Percentiles rank a stretch among this genome's conserved stretches.
These are phyloP conservation scores for Cabera pusaria DNA, from an alignment of 2,888 invertebrate genomes.

Conservation along the genomic window DNA sequence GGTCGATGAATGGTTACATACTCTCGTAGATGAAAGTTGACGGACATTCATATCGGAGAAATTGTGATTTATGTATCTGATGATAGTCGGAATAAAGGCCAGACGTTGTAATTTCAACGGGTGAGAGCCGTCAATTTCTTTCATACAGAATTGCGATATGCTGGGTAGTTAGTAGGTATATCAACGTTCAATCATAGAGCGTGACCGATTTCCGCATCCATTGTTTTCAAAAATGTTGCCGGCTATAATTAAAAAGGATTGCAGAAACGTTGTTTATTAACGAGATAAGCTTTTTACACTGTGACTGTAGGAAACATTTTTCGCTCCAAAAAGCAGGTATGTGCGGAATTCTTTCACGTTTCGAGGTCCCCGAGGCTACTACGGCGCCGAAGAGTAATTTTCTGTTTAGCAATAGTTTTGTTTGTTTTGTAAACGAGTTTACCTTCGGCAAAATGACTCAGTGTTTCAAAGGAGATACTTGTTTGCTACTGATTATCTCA, in stretches of 20 bases:
- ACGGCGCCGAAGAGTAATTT: constrained; percentile 8
- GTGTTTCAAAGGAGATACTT: too few species aligned
- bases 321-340: constrained; percentile 48
- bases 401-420: constrained; percentile 28
- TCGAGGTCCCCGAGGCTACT: constrained; percentile 33
- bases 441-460: background rate
- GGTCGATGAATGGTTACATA: constrained; percentile 49
- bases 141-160: constrained; percentile 5
- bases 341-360: constrained; percentile 32
- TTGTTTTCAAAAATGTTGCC: constrained; percentile 28
- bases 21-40: constrained; percentile 48
- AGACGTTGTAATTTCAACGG: constrained; percentile 17
- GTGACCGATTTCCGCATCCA: constrained; percentile 30
- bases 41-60: constrained; percentile 36
- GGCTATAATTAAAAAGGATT: constrained; percentile 33
- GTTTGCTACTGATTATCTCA: too few species aligned
- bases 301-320: constrained; percentile 40
- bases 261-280: constrained; percentile 34
- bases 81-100: constrained; percentile 17
- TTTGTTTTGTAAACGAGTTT: constrained; percentile 25
- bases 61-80: constrained; percentile 36
- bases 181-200: constrained; percentile 20
- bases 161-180: constrained; percentile 7
- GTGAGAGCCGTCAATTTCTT: constrained; percentile 9
- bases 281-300: constrained; percentile 35